These are phyloP conservation scores for Athalia circularis DNA, from an alignment of 2,888 invertebrate species.

Conservation along the genomic window DNA sequence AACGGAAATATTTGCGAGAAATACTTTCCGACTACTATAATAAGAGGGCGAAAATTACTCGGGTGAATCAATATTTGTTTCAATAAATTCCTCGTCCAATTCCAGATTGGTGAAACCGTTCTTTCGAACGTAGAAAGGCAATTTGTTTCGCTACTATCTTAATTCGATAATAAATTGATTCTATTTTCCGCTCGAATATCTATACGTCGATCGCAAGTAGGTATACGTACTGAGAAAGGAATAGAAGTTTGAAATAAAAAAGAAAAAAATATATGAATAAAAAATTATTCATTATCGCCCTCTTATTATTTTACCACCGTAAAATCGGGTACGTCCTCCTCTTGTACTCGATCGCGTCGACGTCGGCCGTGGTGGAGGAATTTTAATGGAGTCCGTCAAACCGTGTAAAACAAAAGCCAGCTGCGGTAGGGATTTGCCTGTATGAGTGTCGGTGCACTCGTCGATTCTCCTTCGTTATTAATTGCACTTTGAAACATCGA, in stretches of 20 bases:
- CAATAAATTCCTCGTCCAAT: constrained; percentile 37
- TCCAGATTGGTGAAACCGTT: background rate
- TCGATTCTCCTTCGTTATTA: constrained; percentile 62
- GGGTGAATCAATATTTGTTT: constrained; percentile 44
- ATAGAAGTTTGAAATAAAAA: constrained; percentile 7
- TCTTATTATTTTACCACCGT: background rate
- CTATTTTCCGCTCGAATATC: constrained; percentile 36
- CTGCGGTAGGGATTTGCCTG: background rate
- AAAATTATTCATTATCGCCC: constrained; percentile 45
- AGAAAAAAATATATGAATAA: constrained; percentile 14
- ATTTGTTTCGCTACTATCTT: constrained; percentile 5
- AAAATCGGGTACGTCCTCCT: constrained; percentile 6
- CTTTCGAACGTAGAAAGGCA: background rate
- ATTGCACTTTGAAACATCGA: constrained; percentile 63
- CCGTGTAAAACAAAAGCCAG: constrained; percentile 42
- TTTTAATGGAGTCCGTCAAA: constrained; percentile 47
- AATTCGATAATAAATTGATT: constrained; percentile 27
- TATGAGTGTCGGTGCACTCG: constrained; percentile 14
- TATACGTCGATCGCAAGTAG: constrained; percentile 23
- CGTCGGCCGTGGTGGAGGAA: constrained; percentile 25
- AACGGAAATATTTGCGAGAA: constrained; percentile 71
- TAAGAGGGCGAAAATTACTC: constrained; percentile 30
- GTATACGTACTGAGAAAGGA: background rate
- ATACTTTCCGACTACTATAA: constrained; percentile 62
- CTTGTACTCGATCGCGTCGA: constrained; percentile 31